Conservation (phyloP, 2,888 invertebrate species). For the Melieria crassipennis region DNA sequence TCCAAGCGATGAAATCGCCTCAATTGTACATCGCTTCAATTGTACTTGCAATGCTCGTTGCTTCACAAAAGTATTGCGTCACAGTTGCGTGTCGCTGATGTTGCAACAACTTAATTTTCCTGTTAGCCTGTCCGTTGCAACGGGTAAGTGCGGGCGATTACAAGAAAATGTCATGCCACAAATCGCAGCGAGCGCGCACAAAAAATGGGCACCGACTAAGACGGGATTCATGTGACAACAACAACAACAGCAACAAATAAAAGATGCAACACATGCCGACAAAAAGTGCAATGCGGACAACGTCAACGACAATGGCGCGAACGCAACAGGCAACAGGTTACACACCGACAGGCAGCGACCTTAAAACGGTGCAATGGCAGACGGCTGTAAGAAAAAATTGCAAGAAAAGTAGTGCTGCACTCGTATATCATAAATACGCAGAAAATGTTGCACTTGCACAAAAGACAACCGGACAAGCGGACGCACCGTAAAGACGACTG, state of each 20-base stretch:
- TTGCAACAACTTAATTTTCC: slow-evolving; percentile 56
- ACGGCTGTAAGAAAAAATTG: too few species aligned
- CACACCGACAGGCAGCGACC: slow-evolving; percentile 10
- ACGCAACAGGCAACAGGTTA: slow-evolving; percentile 55
- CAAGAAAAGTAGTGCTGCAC: background rate
- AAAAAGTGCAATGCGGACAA: slow-evolving; percentile 33
- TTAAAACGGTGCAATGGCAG: background rate
- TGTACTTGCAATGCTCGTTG: too few species aligned
- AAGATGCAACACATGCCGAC: slow-evolving; percentile 6
- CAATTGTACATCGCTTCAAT: too few species aligned
- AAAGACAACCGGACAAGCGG: slow-evolving; percentile 16
- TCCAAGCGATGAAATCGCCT: too few species aligned
- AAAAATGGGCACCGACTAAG: slow-evolving; percentile 1
- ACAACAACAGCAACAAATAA: background rate
- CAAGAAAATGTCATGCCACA: slow-evolving; percentile 56
- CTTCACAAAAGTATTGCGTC: slow-evolving; percentile 42
- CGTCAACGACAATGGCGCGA: slow-evolving; percentile 17
- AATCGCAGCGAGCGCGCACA: background rate
- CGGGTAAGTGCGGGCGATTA: slow-evolving; percentile 56
- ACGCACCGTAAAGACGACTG: too few species aligned
- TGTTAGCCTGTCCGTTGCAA: slow-evolving; percentile 48
- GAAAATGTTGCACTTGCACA: slow-evolving; percentile 37
- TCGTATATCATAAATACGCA: slow-evolving; percentile 57
- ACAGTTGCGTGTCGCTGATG: slow-evolving; percentile 41
- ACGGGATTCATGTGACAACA: background rate